Evolutionary conservation across 2,113 vertebrate genomes (phyloP).

Genomic region (Malurus alboscapulatus): DNA sequence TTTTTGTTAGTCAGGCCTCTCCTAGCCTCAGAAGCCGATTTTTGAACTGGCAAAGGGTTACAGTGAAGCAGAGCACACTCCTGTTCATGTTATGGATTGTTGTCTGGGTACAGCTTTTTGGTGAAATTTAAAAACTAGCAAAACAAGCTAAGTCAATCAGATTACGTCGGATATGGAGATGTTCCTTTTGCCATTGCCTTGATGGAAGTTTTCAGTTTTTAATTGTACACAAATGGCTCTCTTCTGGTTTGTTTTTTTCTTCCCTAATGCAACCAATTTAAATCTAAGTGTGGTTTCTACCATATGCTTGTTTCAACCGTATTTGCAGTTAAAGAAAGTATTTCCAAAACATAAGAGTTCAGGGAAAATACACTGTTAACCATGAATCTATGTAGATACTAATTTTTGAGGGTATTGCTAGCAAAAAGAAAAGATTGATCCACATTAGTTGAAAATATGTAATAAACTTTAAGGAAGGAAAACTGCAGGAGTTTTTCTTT

Average conservation of each 20-base stretch:
- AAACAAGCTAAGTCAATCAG: neutral
- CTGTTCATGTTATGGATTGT: neutral
- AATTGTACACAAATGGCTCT: conserved; percentile 59
- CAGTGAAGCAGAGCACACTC: neutral
- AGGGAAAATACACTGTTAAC: conserved; percentile 62
- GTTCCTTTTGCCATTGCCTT: conserved; percentile 58
- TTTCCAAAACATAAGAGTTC: conserved; percentile 69
- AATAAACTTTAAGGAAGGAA: neutral
- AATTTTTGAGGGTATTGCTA: neutral
- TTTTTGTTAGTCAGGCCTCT: neutral
- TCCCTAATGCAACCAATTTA: conserved; percentile 71
- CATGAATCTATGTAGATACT: neutral
- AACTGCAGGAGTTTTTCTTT: neutral
- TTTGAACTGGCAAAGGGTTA: neutral
- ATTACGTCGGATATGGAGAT: neutral
- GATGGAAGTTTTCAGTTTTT: conserved; percentile 60
- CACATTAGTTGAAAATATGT: neutral
- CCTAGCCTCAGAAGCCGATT: neutral
- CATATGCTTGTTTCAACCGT: conserved; percentile 74
- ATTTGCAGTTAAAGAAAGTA: conserved; percentile 62
- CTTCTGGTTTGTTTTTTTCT: conserved; percentile 6
- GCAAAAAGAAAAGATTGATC: neutral
- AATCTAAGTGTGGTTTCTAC: conserved; percentile 68
- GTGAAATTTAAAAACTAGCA: neutral
- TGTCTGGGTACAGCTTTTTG: neutral